Percentiles rank a stretch among this genome's conserved stretches.
Evolutionary conservation across 2,888 invertebrate species (phyloP).

Genomic region (Balanococcus diminutus): DNA sequence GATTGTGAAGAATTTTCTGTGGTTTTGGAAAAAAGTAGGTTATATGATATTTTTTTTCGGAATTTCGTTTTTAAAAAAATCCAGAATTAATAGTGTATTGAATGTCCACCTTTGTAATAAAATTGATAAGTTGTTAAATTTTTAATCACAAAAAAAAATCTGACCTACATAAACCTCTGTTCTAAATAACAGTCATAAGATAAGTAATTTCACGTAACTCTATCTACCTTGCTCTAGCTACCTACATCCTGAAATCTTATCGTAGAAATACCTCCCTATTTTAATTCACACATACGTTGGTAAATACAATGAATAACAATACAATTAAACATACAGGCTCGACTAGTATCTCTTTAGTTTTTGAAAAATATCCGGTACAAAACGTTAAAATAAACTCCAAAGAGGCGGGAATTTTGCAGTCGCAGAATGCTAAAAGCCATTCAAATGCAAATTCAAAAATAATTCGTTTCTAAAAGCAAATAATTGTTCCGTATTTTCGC

Average conservation of each 20-base stretch:
- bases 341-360: not conserved
- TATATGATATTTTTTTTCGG: too few species aligned
- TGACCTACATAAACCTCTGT: too few species aligned
- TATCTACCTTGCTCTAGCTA: too few species aligned
- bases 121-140: too few species aligned
- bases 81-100: too few species aligned
- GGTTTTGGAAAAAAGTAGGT: too few species aligned
- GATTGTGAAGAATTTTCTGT: too few species aligned
- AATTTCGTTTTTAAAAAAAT: too few species aligned
- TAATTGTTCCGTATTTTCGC: conserved; percentile 32
- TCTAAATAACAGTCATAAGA: too few species aligned
- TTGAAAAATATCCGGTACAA: conserved; percentile 13
- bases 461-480: conserved; percentile 43
- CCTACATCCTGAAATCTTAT: not conserved
- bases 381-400: conserved; percentile 20
- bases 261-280: not conserved
- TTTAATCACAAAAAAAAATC: too few species aligned
- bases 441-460: conserved; percentile 43
- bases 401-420: not conserved
- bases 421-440: conserved; percentile 11
- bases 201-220: too few species aligned
- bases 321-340: not conserved
- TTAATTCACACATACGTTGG: not conserved
- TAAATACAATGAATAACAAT: conserved; percentile 11
- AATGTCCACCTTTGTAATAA: too few species aligned